Evolutionary conservation across 1,140 invertebrate species (phyloP), one percentile per base, ranked within the genome.

Genomic region (Papilio helenus): DNA sequence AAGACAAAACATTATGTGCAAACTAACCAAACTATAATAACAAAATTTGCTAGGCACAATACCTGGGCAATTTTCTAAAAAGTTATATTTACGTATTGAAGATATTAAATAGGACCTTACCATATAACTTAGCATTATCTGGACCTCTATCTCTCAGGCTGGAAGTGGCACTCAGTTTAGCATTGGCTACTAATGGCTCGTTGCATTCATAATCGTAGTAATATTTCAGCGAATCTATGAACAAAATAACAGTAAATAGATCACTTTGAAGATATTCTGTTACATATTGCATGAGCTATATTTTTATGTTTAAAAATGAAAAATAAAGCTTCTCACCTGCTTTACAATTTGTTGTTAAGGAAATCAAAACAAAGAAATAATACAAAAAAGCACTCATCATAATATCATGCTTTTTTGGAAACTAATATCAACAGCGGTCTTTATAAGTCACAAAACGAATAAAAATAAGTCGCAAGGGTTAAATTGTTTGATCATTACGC

Each of bases 151-250:
- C 97, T 29, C 96, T 95, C 77, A 98, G 94, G 81, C 96, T 97
- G 7, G 97, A 97, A 55, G 98, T 98, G 42, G 97, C 97, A 88
- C 95, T 97, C 46, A 98, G 87, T 76, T 95, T 95, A 83, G 97
- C 96, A 87, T 92, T 95, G 2, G 97, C 96, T 85, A 98, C 93
- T 51, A 98, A 92, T n/a, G 97, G 97, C 82, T 96, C 95, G 89
- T 97, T 97, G 91, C 98, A 98, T 93, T 98, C 97, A 92, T 97
- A 97, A 83, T 97, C 96, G 89, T 95, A 95, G 81, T 96, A 96
- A 86, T 95, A 95, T 87, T 88, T 91, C 23, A 85, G 83, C 71
- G 85, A 90, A 80, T 94, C 93, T 94, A 86, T 80, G 93, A 91
- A 79, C 16, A 76, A 77, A 23, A 44, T 18, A 34, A 18, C n/a